Evolutionary conservation across 2,888 invertebrate species (phyloP), one percentile per base, ranked within the genome.

Genomic region (Adelphocoris suturalis): DNA sequence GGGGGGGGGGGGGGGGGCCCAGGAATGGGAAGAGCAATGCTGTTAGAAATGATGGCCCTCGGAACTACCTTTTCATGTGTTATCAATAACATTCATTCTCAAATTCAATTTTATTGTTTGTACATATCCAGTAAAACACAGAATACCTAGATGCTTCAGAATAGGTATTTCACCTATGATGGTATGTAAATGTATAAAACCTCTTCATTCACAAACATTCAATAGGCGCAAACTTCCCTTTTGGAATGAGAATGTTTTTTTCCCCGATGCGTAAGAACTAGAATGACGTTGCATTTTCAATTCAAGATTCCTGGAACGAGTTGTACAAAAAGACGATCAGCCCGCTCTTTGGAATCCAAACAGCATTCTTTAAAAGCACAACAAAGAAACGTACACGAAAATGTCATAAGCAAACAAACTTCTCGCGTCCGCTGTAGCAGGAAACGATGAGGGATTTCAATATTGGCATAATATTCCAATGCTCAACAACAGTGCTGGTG

Each of bases 321-420:
- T 68, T 23, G 23, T 27, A 23, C 23, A 68, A 57, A 68, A 23
- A 68, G 68, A 27, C 68, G 52, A 52, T n/a, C 19, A n/a, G 57
- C 5, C 5, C 23, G 2, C 68, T 68, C 68, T 23, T 23, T 23
- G 23, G 27, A 68, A 23, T 11, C 23, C 23, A 68, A 68, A 68
- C 68, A 68, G 23, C 23, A 68, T 68, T 27, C 68, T 68, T 27
- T 68, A 27, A 68, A 57, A 68, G 23, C 68, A 11, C 68, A 68
- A 23, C 68, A 68, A 12, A 23, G 23, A 13, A 23, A 23, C 23
- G 23, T 68, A n/a, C 19, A 68, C 9, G 68, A 68, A 68, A 68
- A 68, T 68, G 19, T 23, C 23, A 68, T 27, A 5, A 11, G 68
- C 68, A 68, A 68, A 68, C 27, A 68, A 13, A 52, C 52, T 52